phyloP scores from a whole-genome alignment of 2,888 invertebrate genomes.

The Ormia ochracea region DNA sequence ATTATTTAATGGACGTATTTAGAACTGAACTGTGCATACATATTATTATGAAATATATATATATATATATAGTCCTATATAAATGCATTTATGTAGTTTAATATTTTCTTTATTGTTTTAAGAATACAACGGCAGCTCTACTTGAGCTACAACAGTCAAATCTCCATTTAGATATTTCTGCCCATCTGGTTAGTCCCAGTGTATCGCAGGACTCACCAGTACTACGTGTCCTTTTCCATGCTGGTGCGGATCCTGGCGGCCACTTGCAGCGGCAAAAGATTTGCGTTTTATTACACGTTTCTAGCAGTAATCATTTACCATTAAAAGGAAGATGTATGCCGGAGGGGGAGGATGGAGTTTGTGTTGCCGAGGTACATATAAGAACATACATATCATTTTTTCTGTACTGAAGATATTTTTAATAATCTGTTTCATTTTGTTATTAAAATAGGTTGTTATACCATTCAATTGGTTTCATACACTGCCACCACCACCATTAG shows the following conservation, averaged over 20 bases:
- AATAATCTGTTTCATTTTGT: background rate
- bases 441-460: constrained; percentile 81
- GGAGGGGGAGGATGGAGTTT: constrained; percentile 94
- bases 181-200: constrained; percentile 92
- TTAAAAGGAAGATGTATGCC: constrained; percentile 95
- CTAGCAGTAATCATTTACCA: constrained; percentile 80
- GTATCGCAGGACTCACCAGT: constrained; percentile 93
- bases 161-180: constrained; percentile 91
- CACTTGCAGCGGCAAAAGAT: constrained; percentile 87
- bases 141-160: constrained; percentile 83
- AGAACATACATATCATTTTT: background rate
- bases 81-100: background rate
- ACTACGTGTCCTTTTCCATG: constrained; percentile 94
- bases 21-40: too few relatives aligned
- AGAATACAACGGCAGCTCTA: constrained; percentile 78
- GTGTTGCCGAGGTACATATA: constrained; percentile 83
- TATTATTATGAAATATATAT: background rate
- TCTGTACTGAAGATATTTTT: too few relatives aligned
- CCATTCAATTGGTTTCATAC: constrained; percentile 96
- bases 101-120: constrained; percentile 15
- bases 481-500: constrained; percentile 81
- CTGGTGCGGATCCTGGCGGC: constrained; percentile 90
- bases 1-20: too few relatives aligned
- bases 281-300: constrained; percentile 88
- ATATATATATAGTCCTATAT: too few relatives aligned